Percentiles rank a stretch among this genome's conserved stretches.
phyloP scores from a whole-genome alignment of 2,888 invertebrate genomes.

The Lasioglossum pauxillum region DNA sequence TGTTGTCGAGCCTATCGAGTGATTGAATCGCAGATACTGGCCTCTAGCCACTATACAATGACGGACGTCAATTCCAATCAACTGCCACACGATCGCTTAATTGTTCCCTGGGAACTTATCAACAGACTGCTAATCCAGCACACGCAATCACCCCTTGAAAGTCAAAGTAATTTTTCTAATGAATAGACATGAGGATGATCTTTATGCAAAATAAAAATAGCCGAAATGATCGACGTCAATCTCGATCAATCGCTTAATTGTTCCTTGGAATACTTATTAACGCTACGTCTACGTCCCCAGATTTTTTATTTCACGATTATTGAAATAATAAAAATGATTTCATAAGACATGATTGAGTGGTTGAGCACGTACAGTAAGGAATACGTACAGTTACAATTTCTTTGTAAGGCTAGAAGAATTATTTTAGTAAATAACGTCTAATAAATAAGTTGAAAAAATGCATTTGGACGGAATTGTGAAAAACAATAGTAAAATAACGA shows the following conservation, averaged over 20 bases:
- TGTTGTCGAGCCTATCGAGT: not conserved
- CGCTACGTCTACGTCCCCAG: too few species aligned
- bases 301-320: too few species aligned
- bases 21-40: not conserved
- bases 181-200: not conserved
- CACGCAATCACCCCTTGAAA: not conserved
- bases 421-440: too few species aligned
- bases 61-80: constrained; percentile 2
- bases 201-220: too few species aligned
- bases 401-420: too few species aligned
- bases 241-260: not conserved
- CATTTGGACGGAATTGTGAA: too few species aligned
- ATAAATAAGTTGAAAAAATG: too few species aligned
- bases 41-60: not conserved
- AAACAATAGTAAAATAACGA: too few species aligned
- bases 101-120: not conserved
- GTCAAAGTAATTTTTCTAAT: not conserved
- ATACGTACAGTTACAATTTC: too few species aligned
- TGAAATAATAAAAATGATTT: too few species aligned
- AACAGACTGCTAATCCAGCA: not conserved
- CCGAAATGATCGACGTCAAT: not conserved
- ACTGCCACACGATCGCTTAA: not conserved
- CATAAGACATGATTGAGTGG: too few species aligned
- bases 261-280: not conserved
- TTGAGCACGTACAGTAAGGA: too few species aligned